Conservation (phyloP, 2,797 vertebrate species). For the Furcifer pardalis region DNA sequence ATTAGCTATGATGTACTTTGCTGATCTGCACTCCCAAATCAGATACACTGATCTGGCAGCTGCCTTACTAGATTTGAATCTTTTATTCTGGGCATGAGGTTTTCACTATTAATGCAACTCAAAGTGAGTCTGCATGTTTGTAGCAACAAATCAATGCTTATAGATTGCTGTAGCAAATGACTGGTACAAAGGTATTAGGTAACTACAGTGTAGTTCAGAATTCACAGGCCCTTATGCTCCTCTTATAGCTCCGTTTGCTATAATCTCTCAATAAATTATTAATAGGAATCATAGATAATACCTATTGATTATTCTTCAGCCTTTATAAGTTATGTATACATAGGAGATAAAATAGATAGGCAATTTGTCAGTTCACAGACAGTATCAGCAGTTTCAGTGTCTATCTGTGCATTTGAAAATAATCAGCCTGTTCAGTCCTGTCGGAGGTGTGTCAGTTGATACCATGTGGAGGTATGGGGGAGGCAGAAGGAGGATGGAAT, state of each 20-base stretch:
- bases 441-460: too few relatives aligned
- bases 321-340: conserved; percentile 25
- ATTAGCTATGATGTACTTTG: neutral
- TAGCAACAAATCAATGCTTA: conserved; percentile 16
- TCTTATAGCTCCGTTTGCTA: conserved; percentile 3
- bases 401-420: neutral
- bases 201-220: conserved; percentile 16
- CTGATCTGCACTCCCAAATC: neutral
- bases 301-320: conserved; percentile 20
- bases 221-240: neutral
- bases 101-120: neutral
- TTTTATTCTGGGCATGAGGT: neutral
- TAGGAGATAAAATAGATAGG: conserved; percentile 14
- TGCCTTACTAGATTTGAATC: neutral
- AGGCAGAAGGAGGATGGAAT: neutral
- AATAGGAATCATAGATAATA: conserved; percentile 1
- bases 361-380: conserved; percentile 1
- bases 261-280: neutral
- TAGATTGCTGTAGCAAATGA: conserved; percentile 4
- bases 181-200: neutral
- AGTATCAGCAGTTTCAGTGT: neutral
- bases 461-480: too few relatives aligned
- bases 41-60: neutral
- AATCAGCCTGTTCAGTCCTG: neutral
- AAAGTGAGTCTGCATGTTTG: conserved; percentile 10